Base-by-base conservation (phyloP, 2,797 vertebrate species). In the Hydrophis major region DNA sequence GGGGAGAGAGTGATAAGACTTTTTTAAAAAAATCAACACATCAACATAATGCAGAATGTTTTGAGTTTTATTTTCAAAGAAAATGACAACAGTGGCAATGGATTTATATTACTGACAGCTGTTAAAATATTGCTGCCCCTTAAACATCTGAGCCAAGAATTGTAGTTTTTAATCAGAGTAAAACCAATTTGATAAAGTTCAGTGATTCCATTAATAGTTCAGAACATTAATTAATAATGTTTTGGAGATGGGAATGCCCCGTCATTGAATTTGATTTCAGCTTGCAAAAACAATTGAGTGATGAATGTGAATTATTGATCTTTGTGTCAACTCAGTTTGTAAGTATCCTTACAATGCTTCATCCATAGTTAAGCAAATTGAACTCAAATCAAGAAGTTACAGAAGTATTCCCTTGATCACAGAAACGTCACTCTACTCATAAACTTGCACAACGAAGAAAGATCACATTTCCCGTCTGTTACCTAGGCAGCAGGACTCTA, bases 131-230 rank as follows among this genome's bases (percentile, higher is more conserved):
- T 0, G 1, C n/a, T 89, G 18, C 37, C 53, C 20, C 66, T 93
- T 83, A 25, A 83, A 57, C n/a, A 78, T 92, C 94, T 93, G 89
- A 25, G 83, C 22, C 1, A 63, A 60, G 89, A 89, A 22, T 37
- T 92, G 90, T 69, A 22, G 74, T 89, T 94, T 93, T 93, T 94
- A 37, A 78, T 90, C 66, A 93, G 55, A 61, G 47, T 28, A 88
- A 89, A 61, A 56, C 57, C 6, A 3, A 2, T 22, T 37, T 91
- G 59, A 50, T 66, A 92, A 37, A 94, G 90, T 1, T 66, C 27
- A 92, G 14, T n/a, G 74, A 57, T 78, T 37, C 87, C 50, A 11
- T 16, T 94, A 91, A 88, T 57, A 92, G 55, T 74, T 74, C 32
- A 37, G 69, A 74, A 74, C 1, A 37, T 74, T 37, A 37, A 69